Percentiles rank a stretch among this genome's conserved stretches.
Conservation (phyloP, 2,888 invertebrate species). For the Anaspis maculata region DNA sequence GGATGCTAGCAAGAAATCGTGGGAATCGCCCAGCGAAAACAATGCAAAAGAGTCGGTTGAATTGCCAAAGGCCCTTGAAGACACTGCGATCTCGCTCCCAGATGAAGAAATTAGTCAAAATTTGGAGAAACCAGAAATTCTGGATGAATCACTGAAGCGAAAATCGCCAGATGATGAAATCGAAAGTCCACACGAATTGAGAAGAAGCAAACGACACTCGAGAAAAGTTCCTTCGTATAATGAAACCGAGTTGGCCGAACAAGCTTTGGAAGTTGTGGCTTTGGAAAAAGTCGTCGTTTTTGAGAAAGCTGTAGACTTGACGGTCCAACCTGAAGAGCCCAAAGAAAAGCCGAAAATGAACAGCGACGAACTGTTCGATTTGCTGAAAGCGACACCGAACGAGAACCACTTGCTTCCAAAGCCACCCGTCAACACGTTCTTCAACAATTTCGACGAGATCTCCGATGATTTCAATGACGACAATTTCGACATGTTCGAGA, state of each 20-base stretch:
- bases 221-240: conserved; percentile 30
- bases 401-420: conserved; percentile 16
- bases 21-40: too few relatives aligned
- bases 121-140: too few relatives aligned
- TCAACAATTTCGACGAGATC: conserved; percentile 18
- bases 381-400: conserved; percentile 25
- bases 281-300: too few relatives aligned
- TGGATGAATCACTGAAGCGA: too few relatives aligned
- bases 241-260: conserved; percentile 30
- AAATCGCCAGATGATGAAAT: too few relatives aligned
- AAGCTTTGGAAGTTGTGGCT: conserved; percentile 25
- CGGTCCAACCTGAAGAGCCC: conserved; percentile 11
- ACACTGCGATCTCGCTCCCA: too few relatives aligned
- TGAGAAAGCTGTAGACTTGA: too few relatives aligned
- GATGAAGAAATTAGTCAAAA: too few relatives aligned
- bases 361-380: conserved; percentile 29
- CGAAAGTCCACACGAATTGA: too few relatives aligned
- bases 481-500: conserved; percentile 23
- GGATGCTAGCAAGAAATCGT: too few relatives aligned
- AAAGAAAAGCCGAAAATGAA: conserved; percentile 19
- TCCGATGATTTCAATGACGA: conserved; percentile 22
- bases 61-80: too few relatives aligned
- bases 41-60: too few relatives aligned
- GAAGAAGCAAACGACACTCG: conserved; percentile 26
- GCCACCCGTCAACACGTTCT: conserved; percentile 20